Evolutionary conservation across 2,797 vertebrate genomes (phyloP), one percentile per base, ranked within the genome.

Genomic region (Danio choprae): DNA sequence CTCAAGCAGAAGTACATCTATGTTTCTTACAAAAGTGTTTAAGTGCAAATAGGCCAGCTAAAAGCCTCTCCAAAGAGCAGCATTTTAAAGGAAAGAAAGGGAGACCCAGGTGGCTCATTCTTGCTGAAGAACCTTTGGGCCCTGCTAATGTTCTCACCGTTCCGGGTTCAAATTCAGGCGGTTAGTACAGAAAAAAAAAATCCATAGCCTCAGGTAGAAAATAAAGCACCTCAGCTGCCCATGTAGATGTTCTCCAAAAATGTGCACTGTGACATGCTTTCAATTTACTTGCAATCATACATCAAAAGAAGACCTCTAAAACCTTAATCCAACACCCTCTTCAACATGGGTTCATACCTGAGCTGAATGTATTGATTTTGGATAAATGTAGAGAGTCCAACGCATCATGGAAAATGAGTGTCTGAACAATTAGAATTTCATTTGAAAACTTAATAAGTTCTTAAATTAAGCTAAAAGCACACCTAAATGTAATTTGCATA

Each of bases 61-160:
- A 62, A 79, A 71, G 77, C 50, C 68, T 79, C 58, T 9, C 22
- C 53, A 38, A 48, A 73, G 60, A 71, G 40, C 7, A 36, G 48
- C 56, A 68, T 82, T 85, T 81, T 85, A 74, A 73, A 89, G 77
- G n/a, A n/a, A n/a, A n/a, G 90, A 90, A 74, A 50, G n/a, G 18
- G 80, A 84, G 84, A 80, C 92, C 88, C 94, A 94, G 92, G 93
- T 94, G 94, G 91, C 88, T 90, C 86, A 85, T 93, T 88, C 81
- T 85, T 80, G 73, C 83, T 86, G 87, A 91, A 91, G 92, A 92
- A 88, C 89, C 88, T 79, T 85, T 86, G 85, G 84, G 79, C 86
- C 84, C 87, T 79, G 76, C 85, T 83, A 70, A 55, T 62, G 48
- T 65, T 80, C 73, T 75, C 72, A 22, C 53, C 56, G 65, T 48